Evolutionary conservation across 1,140 invertebrate species (phyloP).

Genomic region (Drosophila teissieri): DNA sequence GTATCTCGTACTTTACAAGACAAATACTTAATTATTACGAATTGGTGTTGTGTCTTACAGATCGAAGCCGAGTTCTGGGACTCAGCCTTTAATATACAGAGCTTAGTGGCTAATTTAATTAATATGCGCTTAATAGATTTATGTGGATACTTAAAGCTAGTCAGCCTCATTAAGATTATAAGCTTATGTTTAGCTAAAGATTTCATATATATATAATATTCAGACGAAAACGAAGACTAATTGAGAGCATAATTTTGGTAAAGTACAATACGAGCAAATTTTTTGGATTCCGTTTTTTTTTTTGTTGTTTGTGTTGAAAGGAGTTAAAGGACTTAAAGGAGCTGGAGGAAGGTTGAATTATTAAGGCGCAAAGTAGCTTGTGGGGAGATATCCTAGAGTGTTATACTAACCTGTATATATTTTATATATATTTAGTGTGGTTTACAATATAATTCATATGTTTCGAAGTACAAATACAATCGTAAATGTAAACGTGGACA

Average conservation of each 20-base stretch:
- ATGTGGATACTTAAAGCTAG: constrained; percentile 63
- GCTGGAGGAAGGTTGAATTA: constrained; percentile 29
- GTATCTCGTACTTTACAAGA: constrained; percentile 26
- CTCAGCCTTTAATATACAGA: constrained; percentile 37
- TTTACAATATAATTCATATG: constrained; percentile 63
- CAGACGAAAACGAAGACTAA: constrained; percentile 64
- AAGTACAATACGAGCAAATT: constrained; percentile 67
- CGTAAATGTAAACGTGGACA: constrained; percentile 82
- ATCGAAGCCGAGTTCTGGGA: constrained; percentile 21
- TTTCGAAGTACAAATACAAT: constrained; percentile 82
- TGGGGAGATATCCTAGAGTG: constrained; percentile 42
- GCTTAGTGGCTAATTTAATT: constrained; percentile 22
- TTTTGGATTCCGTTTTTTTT: constrained; percentile 38
- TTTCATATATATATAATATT: constrained; percentile 42
- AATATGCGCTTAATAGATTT: constrained; percentile 31
- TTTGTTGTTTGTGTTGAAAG: constrained; percentile 19
- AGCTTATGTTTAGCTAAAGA: constrained; percentile 62
- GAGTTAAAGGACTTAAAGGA: constrained; percentile 9
- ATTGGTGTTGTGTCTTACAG: constrained; percentile 79
- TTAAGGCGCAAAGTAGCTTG: constrained; percentile 63
- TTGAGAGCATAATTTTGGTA: constrained; percentile 75
- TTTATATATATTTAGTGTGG: constrained; percentile 48
- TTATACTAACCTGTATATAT: constrained; percentile 42
- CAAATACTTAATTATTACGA: constrained; percentile 71
- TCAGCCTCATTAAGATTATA: constrained; percentile 82